Base-by-base conservation (phyloP, 2,888 invertebrate genomes). In the Trichopria drosophilae region DNA sequence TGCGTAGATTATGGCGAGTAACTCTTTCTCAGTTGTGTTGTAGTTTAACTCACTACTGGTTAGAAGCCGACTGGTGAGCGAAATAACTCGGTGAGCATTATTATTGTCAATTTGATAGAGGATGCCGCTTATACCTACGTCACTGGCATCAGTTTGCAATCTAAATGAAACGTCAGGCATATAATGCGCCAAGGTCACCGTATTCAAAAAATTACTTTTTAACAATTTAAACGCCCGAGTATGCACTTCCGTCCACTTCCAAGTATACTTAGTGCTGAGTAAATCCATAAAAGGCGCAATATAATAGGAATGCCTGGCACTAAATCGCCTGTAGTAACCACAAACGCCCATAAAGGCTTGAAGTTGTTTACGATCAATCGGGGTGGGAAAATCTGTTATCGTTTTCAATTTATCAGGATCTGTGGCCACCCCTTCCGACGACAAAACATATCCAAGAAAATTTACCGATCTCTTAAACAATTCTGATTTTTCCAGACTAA, bases 121-220 rank as follows among this genome's bases (percentile, higher is more conserved):
- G 6, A 40, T 40, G 18, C 24, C 41, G 41, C 41, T 40, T 12
- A 40, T 40, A 7, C 41, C 41, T 6, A 24, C 6, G 6, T 13
- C 18, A 26, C 26, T 26, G 9, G 41, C 26, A 16, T 40, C 41
- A 6, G 41, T 13, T 10, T 34, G 16, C 9, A 60, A 7, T 7
- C 36, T 32, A 22, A 51, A 60, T 6, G 22, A 12, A 6, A 15
- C 9, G 7, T 36, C 28, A 1, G 44, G 51, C 3, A n/a, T 18
- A 35, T 35, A 35, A 6, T 35, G 16, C 3, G 18, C 10, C 18
- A 35, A 18, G 2, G 18, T 6, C n/a, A 35, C 35, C 1, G 19
- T 4, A 4, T 46, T 28, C 29, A 26, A 31, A 20, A 46, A 37
- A 3, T 31, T 39, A 10, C 7, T 7, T 39, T 46, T 46, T 15